Evolutionary conservation across 2,888 invertebrate genomes (phyloP), one percentile per base, ranked within the genome.

Genomic region (Clepsis dumicolana): DNA sequence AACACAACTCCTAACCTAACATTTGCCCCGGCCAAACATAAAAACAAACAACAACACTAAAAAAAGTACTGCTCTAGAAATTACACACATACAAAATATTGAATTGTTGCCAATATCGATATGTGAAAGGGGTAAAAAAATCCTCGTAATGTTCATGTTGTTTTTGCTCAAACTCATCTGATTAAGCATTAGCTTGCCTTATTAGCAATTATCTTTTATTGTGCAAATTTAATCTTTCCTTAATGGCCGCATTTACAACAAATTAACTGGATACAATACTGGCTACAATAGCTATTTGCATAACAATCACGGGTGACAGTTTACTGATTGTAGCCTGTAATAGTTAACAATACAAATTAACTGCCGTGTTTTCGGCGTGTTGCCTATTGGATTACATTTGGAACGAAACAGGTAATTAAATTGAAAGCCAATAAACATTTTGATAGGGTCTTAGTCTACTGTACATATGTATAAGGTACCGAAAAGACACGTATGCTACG

Each of bases 241-340:
- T 81, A 78, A 81, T 80, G 75, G 77, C 77, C 77, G 79, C 78
- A 79, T 85, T 86, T 82, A 82, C 82, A 83, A 82, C 81, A 83
- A 85, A 86, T 85, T 85, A 84, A 83, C 81, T 80, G 74, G 44
- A 73, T 74, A 77, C n/a, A n/a, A n/a, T n/a, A n/a, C n/a, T n/a
- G n/a, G n/a, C 74, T 79, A 86, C 82, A 84, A 82, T 78, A 74
- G 78, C 75, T 81, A 86, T 86, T 87, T 85, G 80, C 85, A 85
- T 86, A 77, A 84, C 80, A 84, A 84, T 82, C 77, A 79, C 75
- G 75, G 76, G 74, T 77, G 82, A 77, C 81, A 80, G 77, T 79
- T 80, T 77, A 80, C 79, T 80, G 84, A 86, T 83, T 85, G 83
- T 79, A 76, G 72, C 70, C 75, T 77, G 70, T 66, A 66, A 75